Evolutionary conservation across 2,888 invertebrate genomes (phyloP).

Genomic region (Sepiola atlantica): DNA sequence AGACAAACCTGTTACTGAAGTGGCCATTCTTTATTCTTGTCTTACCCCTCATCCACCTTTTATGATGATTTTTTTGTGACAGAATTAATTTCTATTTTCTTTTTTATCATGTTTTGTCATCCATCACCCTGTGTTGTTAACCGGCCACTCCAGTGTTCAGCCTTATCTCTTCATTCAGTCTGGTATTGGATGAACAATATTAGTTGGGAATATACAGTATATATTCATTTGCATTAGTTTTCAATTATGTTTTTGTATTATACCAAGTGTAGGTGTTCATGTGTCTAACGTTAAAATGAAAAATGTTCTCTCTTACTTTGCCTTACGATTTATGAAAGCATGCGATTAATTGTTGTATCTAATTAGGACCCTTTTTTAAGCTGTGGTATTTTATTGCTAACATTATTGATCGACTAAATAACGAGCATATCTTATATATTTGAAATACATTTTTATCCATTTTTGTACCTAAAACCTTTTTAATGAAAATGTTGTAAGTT

Average conservation of each 20-base stretch:
- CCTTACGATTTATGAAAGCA: neutral
- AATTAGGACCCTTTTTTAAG: neutral
- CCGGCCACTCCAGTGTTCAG: slow-evolving; percentile 23
- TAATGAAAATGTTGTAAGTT: too few species aligned
- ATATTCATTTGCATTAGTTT: neutral
- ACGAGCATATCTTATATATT: too few species aligned
- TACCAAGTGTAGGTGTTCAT: neutral
- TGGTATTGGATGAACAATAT: slow-evolving; percentile 16
- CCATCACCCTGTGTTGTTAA: neutral
- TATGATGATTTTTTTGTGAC: neutral
- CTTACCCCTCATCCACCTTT: neutral
- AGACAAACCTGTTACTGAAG: slow-evolving; percentile 32
- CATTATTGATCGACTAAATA: neutral
- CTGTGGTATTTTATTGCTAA: neutral
- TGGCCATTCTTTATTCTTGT: neutral
- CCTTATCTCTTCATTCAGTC: neutral
- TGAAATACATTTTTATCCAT: too few species aligned
- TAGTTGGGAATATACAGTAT: neutral
- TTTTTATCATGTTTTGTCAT: neutral
- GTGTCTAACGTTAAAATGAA: neutral
- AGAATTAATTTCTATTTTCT: neutral
- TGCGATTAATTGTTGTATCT: neutral
- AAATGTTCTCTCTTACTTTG: neutral
- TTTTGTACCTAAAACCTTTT: too few species aligned
- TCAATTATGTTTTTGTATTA: neutral